phyloP scores from a whole-genome alignment of 2,797 vertebrate genomes.

The Microctenopoma steveboyesi region DNA sequence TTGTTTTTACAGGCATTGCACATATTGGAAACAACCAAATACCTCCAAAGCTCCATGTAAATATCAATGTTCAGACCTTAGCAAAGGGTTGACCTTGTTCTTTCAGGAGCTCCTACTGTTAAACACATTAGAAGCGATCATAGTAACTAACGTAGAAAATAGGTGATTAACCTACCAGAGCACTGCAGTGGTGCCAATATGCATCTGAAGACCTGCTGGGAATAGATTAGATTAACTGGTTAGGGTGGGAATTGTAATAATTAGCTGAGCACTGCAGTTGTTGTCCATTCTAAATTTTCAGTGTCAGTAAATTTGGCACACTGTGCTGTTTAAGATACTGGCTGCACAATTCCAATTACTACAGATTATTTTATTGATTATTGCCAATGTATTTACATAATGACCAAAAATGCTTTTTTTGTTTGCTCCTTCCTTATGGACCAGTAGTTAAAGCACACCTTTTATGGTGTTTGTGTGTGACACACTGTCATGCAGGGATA shows the following conservation, averaged over 20 bases:
- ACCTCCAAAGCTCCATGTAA: not conserved
- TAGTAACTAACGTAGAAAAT: conserved; percentile 11
- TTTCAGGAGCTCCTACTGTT: conserved; percentile 14
- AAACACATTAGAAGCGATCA: conserved; percentile 29
- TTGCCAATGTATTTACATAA: not conserved
- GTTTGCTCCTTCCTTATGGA: not conserved
- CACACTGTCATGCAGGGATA: not conserved
- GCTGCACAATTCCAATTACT: not conserved
- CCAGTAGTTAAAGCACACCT: not conserved
- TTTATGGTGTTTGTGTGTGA: not conserved
- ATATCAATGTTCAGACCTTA: not conserved
- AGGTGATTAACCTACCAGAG: conserved; percentile 24
- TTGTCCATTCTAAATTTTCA: conserved; percentile 10
- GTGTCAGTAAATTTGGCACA: not conserved
- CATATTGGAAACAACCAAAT: conserved; percentile 3
- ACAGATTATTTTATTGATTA: not conserved
- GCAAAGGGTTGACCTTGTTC: conserved; percentile 26
- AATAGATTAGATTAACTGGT: conserved; percentile 25
- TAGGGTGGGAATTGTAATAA: conserved; percentile 16
- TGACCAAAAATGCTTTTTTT: not conserved
- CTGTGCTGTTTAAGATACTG: not conserved
- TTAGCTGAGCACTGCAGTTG: not conserved
- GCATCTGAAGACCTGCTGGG: conserved; percentile 16
- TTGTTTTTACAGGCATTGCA: not conserved
- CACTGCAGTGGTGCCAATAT: not conserved